Percentiles rank a stretch among this genome's conserved stretches.
Evolutionary conservation across 1,140 invertebrate species (phyloP).

Genomic region (Apis florea): DNA sequence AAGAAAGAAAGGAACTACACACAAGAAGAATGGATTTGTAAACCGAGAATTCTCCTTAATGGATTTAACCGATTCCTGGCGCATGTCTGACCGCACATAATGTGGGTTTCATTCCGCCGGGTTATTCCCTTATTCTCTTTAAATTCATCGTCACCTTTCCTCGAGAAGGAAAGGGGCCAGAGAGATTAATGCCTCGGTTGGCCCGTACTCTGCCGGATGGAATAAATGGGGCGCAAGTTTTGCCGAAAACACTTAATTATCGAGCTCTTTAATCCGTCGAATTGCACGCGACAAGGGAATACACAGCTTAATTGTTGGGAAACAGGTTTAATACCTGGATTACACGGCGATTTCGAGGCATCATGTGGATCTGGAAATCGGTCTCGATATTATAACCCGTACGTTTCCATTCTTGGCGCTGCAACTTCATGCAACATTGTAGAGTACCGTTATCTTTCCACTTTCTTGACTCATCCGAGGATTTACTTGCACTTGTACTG

Average conservation of each 20-base stretch:
- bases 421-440: too few species aligned
- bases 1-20: too few species aligned
- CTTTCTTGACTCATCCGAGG: neutral
- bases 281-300: neutral
- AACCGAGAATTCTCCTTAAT: too few species aligned
- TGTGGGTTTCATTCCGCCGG: neutral
- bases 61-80: too few species aligned
- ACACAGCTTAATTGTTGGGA: conserved; percentile 28
- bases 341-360: neutral
- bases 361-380: neutral
- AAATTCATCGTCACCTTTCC: neutral
- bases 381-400: conserved; percentile 8
- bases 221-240: conserved; percentile 15
- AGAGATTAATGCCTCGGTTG: neutral
- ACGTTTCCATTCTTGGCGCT: neutral
- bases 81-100: too few species aligned
- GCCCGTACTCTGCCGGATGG: too few species aligned
- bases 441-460: neutral
- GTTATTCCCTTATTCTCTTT: neutral
- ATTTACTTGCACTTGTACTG: neutral
- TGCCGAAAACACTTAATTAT: conserved; percentile 28
- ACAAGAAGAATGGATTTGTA: too few species aligned
- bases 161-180: too few species aligned
- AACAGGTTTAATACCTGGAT: conserved; percentile 8
- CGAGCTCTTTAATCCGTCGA: conserved; percentile 33